phyloP scores from a whole-genome alignment of 2,113 vertebrate genomes.

The Rhinogobius similis region DNA sequence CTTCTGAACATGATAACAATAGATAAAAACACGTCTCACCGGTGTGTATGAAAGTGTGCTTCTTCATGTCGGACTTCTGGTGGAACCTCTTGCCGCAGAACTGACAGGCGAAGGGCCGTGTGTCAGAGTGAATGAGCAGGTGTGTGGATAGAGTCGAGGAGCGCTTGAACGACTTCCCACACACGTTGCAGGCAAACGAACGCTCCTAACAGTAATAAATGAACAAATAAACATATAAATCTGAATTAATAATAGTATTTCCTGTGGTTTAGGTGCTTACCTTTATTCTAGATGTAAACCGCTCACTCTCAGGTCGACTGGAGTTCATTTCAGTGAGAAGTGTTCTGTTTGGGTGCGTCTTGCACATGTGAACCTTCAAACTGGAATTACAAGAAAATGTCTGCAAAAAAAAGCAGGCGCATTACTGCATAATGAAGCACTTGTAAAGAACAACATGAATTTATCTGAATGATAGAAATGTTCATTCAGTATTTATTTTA shows the following conservation, averaged over 20 bases:
- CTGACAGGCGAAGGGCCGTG: slow-evolving; percentile 75
- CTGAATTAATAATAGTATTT: neutral
- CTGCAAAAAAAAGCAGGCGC: slow-evolving; percentile 40
- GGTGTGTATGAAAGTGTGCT: slow-evolving; percentile 73
- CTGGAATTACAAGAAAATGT: slow-evolving; percentile 53
- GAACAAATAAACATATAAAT: neutral
- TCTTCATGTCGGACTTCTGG: slow-evolving; percentile 80
- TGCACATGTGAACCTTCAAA: slow-evolving; percentile 61
- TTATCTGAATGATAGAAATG: neutral
- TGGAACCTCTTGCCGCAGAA: slow-evolving; percentile 79
- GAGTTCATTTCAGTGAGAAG: slow-evolving; percentile 19
- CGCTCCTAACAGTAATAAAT: slow-evolving; percentile 46
- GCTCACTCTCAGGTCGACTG: slow-evolving; percentile 11
- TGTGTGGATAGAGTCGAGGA: slow-evolving; percentile 79
- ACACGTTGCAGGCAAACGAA: slow-evolving; percentile 71
- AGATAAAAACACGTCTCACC: slow-evolving; percentile 36
- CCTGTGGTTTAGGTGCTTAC: slow-evolving; percentile 25
- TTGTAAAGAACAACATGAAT: no score
- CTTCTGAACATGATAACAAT: neutral
- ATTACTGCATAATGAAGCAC: neutral
- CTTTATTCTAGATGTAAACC: slow-evolving; percentile 45
- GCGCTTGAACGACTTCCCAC: slow-evolving; percentile 78
- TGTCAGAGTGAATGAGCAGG: slow-evolving; percentile 78
- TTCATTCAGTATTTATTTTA: no score
- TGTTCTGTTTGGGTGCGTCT: slow-evolving; percentile 35